Conservation (phyloP, 1,140 invertebrate species). For the Hylyphantes graminicola region DNA sequence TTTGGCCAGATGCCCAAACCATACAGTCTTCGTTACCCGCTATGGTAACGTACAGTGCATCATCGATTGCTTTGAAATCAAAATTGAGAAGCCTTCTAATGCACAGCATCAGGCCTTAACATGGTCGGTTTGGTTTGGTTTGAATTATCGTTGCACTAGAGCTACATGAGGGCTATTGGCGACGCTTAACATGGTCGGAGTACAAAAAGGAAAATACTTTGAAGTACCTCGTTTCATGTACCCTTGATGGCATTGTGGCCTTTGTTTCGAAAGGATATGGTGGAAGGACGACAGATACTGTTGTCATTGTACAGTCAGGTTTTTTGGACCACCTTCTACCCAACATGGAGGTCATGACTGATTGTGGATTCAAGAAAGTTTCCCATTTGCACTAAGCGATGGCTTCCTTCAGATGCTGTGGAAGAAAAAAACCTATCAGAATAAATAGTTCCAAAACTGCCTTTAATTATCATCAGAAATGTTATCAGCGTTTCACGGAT, state of each 20-base stretch:
- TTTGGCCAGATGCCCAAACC: background rate
- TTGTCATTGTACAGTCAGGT: slow-evolving; percentile 64
- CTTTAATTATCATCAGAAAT: too few species aligned
- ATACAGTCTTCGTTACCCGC: background rate
- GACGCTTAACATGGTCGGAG: slow-evolving; percentile 56
- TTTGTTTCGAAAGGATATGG: slow-evolving; percentile 62
- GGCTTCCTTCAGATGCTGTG: too few species aligned
- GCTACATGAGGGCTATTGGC: too few species aligned
- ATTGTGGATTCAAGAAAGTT: slow-evolving; percentile 62
- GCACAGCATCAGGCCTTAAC: slow-evolving; percentile 41
- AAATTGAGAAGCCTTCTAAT: slow-evolving; percentile 59
- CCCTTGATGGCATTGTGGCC: slow-evolving; percentile 64
- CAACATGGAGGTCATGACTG: slow-evolving; percentile 62
- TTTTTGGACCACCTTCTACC: slow-evolving; percentile 62
- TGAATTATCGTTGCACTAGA: too few species aligned
- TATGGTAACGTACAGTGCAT: slow-evolving; percentile 42
- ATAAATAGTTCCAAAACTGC: too few species aligned
- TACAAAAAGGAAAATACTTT: slow-evolving; percentile 61
- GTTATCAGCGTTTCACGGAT: too few species aligned
- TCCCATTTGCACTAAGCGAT: too few species aligned
- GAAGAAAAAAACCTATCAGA: too few species aligned
- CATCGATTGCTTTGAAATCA: slow-evolving; percentile 61
- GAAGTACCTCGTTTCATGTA: slow-evolving; percentile 62
- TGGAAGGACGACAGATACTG: slow-evolving; percentile 61
- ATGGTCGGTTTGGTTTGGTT: too few species aligned